These are phyloP conservation scores for Hesperophylax magnus DNA, from an alignment of 1,140 invertebrate genomes.

Conservation along the genomic window DNA sequence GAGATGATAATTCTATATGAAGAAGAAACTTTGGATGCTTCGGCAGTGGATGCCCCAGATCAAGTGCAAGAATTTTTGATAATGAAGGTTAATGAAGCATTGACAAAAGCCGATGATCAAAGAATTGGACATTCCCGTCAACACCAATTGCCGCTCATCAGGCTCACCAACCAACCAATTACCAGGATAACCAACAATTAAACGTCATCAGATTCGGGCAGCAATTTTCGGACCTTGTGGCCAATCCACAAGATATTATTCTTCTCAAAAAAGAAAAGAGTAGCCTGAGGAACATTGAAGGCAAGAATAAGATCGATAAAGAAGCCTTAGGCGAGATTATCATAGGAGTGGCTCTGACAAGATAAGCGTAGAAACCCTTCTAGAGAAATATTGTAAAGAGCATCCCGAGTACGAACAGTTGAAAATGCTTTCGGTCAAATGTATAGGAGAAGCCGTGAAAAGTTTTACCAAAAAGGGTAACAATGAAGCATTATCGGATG, in stretches of 20 bases:
- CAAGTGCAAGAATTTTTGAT: conserved; percentile 71
- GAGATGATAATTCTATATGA: conserved; percentile 74
- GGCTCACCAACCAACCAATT: too few species aligned
- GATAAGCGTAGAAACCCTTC: conserved; percentile 52
- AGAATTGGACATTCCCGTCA: conserved; percentile 80
- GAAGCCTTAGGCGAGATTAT: conserved; percentile 62
- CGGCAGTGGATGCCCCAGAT: conserved; percentile 69
- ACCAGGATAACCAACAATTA: conserved; percentile 78
- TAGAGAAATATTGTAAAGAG: conserved; percentile 54
- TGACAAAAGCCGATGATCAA: conserved; percentile 66
- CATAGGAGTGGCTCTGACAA: conserved; percentile 53
- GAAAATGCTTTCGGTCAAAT: conserved; percentile 53
- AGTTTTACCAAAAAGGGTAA: conserved; percentile 54
- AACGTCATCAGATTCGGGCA: conserved; percentile 85
- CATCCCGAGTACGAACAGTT: conserved; percentile 50
- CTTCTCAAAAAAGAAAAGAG: conserved; percentile 71
- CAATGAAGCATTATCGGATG: conserved; percentile 46
- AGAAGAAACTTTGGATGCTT: conserved; percentile 64
- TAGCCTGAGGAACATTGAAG: conserved; percentile 55
- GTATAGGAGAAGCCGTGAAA: conserved; percentile 54
- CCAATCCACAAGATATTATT: conserved; percentile 78
- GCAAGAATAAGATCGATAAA: conserved; percentile 61
- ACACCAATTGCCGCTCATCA: conserved; percentile 83
- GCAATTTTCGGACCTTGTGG: conserved; percentile 74
- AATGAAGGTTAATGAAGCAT: conserved; percentile 71